Evolutionary conservation across 2,113 vertebrate genomes (phyloP).

Genomic region (Oncorhynchus gorbuscha): DNA sequence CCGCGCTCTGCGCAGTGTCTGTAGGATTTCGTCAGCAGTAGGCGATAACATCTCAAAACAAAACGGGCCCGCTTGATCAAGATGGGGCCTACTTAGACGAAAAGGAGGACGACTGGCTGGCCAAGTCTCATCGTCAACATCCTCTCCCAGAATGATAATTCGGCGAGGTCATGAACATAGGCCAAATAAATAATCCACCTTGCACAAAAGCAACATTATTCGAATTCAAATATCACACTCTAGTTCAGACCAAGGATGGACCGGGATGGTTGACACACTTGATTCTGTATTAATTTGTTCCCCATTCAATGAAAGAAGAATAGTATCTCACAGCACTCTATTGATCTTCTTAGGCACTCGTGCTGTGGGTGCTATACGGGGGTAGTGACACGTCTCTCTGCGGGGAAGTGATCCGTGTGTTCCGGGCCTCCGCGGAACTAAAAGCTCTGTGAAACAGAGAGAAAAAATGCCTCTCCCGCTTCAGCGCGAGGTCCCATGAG

Average conservation of each 20-base stretch:
- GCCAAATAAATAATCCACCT: background rate
- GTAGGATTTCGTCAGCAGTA: constrained; percentile 55
- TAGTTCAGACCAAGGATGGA: no score
- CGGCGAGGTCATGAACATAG: background rate
- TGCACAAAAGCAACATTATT: background rate
- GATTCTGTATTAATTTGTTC: no score
- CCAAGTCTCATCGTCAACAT: constrained; percentile 51
- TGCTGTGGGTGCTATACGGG: background rate
- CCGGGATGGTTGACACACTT: no score
- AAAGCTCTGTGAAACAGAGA: constrained; percentile 87
- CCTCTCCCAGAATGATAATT: constrained; percentile 38
- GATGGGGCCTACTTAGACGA: constrained; percentile 50
- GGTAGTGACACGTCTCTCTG: constrained; percentile 76
- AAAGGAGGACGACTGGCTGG: constrained; percentile 36
- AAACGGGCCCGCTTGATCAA: constrained; percentile 51
- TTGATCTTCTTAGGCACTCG: background rate
- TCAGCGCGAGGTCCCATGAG: constrained; percentile 91
- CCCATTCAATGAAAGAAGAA: no score
- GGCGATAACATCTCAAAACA: constrained; percentile 48
- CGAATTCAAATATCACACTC: background rate
- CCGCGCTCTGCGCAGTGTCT: constrained; percentile 46
- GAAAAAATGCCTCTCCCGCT: constrained; percentile 77
- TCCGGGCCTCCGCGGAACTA: constrained; percentile 84
- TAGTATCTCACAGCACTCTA: no score
- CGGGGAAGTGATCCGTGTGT: constrained; percentile 82